Conservation (phyloP, 2,888 invertebrate species). For the Harmothoe impar region DNA sequence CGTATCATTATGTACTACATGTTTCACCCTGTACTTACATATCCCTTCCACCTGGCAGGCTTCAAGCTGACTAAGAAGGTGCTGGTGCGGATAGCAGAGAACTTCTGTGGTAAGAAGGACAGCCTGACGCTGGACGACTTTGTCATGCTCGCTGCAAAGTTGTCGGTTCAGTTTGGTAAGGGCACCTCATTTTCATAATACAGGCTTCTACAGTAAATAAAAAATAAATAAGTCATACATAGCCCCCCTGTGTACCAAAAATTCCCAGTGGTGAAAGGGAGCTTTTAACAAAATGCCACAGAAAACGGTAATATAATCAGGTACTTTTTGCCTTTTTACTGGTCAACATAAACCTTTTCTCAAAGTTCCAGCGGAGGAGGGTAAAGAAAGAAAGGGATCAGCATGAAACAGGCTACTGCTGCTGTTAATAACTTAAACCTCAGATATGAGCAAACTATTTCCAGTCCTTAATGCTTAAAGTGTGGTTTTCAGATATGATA, state of each 20-base stretch:
- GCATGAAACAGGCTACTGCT: too few species aligned
- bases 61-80: constrained; percentile 62
- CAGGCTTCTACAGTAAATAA: not conserved
- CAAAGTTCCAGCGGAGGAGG: too few species aligned
- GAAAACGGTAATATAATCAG: too few species aligned
- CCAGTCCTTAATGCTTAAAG: not conserved
- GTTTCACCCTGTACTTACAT: too few species aligned
- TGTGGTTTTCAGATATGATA: not conserved
- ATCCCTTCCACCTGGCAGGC: too few species aligned
- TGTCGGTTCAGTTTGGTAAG: constrained; percentile 41
- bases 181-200: not conserved
- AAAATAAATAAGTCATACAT: not conserved
- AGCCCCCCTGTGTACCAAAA: too few species aligned
- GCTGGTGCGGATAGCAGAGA: constrained; percentile 48
- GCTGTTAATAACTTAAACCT: not conserved
- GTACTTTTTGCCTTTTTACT: too few species aligned
- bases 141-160: constrained; percentile 50
- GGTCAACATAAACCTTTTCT: too few species aligned
- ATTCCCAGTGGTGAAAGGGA: too few species aligned
- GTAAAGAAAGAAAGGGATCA: too few species aligned
- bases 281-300: too few species aligned
- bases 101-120: constrained; percentile 65
- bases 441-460: not conserved
- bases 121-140: constrained; percentile 65
- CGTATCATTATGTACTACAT: too few species aligned